A percentile compares a stretch with the other conserved stretches of the same genome.
phyloP scores from a whole-genome alignment of 2,797 vertebrate species.

The Limosa lapponica region DNA sequence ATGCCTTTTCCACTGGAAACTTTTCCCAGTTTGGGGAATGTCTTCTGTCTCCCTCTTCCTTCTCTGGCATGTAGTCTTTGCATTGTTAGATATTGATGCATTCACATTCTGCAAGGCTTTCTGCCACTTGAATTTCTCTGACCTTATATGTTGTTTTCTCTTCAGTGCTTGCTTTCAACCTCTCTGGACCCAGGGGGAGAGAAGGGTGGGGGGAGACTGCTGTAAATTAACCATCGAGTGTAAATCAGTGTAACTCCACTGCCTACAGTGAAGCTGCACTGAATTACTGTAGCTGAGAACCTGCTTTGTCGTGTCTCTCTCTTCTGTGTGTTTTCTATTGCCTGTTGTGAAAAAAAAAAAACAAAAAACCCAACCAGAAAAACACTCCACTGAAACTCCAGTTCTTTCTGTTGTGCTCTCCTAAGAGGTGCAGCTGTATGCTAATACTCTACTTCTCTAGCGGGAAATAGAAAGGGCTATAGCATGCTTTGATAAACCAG shows the following conservation, averaged over 20 bases:
- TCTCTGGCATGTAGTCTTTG: not conserved
- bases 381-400: not conserved
- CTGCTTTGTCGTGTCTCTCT: not conserved
- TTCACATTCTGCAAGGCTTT: not conserved
- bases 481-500: slow-evolving; percentile 4
- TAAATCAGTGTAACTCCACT: slow-evolving; percentile 13
- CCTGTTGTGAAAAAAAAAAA: not conserved
- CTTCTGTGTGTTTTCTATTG: slow-evolving; percentile 5
- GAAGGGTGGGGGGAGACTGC: not conserved
- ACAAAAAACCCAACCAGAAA: not conserved
- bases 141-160: not conserved
- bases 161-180: not conserved
- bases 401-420: not conserved
- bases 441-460: slow-evolving; percentile 39
- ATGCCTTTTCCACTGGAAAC: not conserved
- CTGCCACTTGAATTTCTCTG: not conserved
- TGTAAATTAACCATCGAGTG: not conserved
- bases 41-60: not conserved
- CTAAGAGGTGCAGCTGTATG: slow-evolving; percentile 59
- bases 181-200: not conserved
- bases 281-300: slow-evolving; percentile 12
- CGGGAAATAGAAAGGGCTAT: not conserved
- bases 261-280: not conserved
- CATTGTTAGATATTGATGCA: not conserved
- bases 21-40: not conserved